These are phyloP conservation scores for Malurus leucopterus DNA, from an alignment of 2,797 vertebrate genomes.

Conservation along the genomic window DNA sequence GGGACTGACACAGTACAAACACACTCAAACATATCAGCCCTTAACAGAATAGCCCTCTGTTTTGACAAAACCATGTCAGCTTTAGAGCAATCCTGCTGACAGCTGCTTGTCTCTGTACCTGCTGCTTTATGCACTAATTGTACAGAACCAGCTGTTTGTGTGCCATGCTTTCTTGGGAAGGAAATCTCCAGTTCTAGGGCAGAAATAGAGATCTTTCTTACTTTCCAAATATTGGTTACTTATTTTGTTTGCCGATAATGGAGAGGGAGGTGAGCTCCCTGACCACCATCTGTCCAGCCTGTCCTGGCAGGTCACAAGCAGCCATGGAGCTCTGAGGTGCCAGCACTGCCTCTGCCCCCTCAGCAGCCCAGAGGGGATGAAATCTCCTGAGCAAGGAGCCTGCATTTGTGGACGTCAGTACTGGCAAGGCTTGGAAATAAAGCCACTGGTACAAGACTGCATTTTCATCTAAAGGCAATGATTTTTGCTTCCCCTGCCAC, in stretches of 20 bases:
- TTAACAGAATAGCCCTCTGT: neutral
- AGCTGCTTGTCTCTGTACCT: neutral
- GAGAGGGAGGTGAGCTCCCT: neutral
- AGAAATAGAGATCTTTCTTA: neutral
- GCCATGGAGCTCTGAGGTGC: neutral
- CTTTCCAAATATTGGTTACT: neutral
- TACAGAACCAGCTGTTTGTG: neutral
- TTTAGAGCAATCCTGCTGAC: neutral
- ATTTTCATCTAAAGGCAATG: neutral
- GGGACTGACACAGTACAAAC: neutral
- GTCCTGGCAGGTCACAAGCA: neutral
- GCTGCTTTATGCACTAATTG: neutral
- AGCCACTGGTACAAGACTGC: neutral
- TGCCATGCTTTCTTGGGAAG: neutral
- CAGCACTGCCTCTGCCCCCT: neutral
- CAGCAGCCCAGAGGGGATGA: neutral
- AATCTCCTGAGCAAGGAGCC: neutral
- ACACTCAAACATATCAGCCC: neutral
- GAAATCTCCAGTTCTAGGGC: neutral
- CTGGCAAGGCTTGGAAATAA: neutral
- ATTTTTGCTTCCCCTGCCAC: neutral
- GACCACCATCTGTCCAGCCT: neutral
- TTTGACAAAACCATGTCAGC: neutral
- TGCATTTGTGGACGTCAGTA: neutral
- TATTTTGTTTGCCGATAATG: neutral